phyloP scores from a whole-genome alignment of 2,888 invertebrate genomes.

The Cosmorhoe ocellata region DNA sequence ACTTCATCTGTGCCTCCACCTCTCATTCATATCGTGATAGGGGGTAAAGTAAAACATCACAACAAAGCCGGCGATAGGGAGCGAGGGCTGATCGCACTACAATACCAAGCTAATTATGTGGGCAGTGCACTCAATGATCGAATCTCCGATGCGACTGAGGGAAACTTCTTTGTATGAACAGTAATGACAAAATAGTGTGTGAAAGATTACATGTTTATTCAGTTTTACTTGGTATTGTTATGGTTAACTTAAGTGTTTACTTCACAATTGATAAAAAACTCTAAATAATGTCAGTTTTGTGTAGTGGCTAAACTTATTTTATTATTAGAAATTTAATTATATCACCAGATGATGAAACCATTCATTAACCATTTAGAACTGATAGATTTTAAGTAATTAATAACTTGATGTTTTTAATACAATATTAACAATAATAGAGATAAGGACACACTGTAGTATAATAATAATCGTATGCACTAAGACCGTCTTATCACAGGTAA shows the following conservation, averaged over 20 bases:
- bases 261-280: not conserved
- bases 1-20: slow-evolving; percentile 36
- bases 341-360: no score
- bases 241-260: not conserved
- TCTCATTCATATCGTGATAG: slow-evolving; percentile 74
- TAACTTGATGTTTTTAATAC: no score
- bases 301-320: no score
- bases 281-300: no score
- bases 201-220: slow-evolving; percentile 21
- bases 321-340: not conserved
- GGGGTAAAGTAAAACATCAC: slow-evolving; percentile 59
- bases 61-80: slow-evolving; percentile 22
- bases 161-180: slow-evolving; percentile 39
- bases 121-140: slow-evolving; percentile 40
- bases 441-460: no score
- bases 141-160: slow-evolving; percentile 40
- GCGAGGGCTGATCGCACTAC: slow-evolving; percentile 53
- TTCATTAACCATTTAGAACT: no score
- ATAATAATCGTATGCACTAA: no score
- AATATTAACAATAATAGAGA: no score
- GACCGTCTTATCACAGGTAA: no score
- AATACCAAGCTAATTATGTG: slow-evolving; percentile 55
- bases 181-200: slow-evolving; percentile 30
- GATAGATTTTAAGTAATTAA: not conserved
- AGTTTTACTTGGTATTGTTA: slow-evolving; percentile 17